These are phyloP conservation scores for Trogon surrucura DNA, from an alignment of 2,113 vertebrate species.

Conservation along the genomic window DNA sequence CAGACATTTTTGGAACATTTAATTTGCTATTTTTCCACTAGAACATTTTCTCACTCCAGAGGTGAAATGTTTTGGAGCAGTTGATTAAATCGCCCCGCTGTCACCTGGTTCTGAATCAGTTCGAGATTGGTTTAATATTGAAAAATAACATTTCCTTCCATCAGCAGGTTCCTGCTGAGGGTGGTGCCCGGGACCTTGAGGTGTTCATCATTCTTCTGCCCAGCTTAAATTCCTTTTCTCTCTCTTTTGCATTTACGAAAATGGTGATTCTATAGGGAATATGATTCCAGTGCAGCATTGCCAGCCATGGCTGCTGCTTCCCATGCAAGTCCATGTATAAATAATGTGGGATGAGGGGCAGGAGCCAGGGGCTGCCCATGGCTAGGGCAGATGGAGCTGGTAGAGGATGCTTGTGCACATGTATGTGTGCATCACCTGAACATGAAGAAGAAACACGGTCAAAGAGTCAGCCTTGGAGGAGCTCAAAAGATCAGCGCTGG, in stretches of 20 bases:
- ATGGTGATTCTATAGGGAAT: background rate
- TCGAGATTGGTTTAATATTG: background rate
- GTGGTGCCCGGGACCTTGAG: fast-evolving
- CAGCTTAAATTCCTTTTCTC: background rate
- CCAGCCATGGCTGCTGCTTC: background rate
- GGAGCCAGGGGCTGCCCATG: background rate
- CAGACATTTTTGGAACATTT: background rate
- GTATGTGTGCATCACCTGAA: background rate
- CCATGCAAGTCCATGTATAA: no score
- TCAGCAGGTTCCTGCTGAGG: background rate
- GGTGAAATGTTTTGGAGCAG: constrained; percentile 23
- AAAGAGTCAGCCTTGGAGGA: background rate
- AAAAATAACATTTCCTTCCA: constrained; percentile 14
- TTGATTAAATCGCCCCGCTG: constrained; percentile 14
- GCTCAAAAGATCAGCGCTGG: background rate
- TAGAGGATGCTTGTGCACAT: background rate
- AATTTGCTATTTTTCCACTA: background rate
- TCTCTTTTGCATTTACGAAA: background rate
- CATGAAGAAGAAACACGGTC: background rate
- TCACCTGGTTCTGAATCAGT: background rate
- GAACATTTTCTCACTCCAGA: background rate
- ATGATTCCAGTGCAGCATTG: background rate
- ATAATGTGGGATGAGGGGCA: background rate
- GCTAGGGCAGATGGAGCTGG: background rate
- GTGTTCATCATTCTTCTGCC: fast-evolving